Evolutionary conservation across 2,888 invertebrate genomes (phyloP).

Genomic region (Panzeria rudis): DNA sequence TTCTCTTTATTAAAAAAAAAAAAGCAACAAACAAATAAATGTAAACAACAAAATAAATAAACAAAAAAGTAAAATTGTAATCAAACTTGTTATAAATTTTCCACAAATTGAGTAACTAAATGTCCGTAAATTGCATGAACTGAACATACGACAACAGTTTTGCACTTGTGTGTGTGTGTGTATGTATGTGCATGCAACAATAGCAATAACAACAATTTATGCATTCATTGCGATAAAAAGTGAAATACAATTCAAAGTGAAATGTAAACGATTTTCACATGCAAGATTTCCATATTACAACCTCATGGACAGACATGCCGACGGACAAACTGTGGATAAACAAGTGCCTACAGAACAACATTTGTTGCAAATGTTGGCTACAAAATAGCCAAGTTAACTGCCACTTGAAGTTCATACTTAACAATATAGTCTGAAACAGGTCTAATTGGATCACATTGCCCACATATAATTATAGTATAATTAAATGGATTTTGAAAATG

Average conservation of each 20-base stretch:
- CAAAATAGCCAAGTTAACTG: not conserved
- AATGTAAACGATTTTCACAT: slow-evolving; percentile 16
- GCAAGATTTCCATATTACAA: not conserved
- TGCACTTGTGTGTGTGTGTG: not conserved
- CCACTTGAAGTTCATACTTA: not conserved
- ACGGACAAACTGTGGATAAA: no score
- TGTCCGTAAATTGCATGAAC: slow-evolving; percentile 57
- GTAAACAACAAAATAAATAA: slow-evolving; percentile 3
- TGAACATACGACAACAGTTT: slow-evolving; percentile 43
- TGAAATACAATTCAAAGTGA: not conserved
- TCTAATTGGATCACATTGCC: no score
- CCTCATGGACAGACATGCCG: no score
- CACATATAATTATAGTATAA: no score
- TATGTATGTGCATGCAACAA: not conserved
- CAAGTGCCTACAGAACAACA: no score
- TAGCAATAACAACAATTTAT: slow-evolving; percentile 16
- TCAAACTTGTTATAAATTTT: slow-evolving; percentile 67
- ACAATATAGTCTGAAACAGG: no score
- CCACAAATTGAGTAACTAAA: slow-evolving; percentile 70
- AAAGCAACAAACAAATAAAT: slow-evolving; percentile 4
- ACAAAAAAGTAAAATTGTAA: slow-evolving; percentile 50
- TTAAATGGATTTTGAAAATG: no score
- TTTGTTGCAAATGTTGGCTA: not conserved
- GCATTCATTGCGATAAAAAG: slow-evolving; percentile 5
- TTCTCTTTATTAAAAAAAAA: not conserved